Base-by-base conservation (phyloP, 1,140 invertebrate species). In the Drosophila leontia region DNA sequence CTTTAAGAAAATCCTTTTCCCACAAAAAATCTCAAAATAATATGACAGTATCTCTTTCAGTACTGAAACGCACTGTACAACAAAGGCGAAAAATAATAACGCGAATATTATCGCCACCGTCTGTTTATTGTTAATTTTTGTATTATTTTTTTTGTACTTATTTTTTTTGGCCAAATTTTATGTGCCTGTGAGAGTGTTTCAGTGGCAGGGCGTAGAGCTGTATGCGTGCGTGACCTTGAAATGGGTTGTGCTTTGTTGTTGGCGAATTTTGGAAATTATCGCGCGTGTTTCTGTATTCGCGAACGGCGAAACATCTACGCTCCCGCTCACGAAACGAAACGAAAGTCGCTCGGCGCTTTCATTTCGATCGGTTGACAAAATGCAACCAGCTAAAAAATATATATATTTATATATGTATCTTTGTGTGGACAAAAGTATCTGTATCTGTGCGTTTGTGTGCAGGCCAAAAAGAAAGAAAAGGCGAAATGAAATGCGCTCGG, bases 261-360 rank as follows among this genome's bases (percentile, higher is more conserved):
- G 85, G 70, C 86, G 70, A 67, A 82, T 86, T 90, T 90, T 82
- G 85, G 85, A 91, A 90, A 90, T 90, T 85, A 90, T 91, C 86
- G 78, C 86, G 78, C 78, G 75, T 85, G 78, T 80, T 82, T 82
- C 39, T 57, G 72, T 78, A 72, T 48, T 37, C 56, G 53, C 29
- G 19, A 62, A 35, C 34, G 32, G 15, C 9, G 26, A 29, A 59
- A 42, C 53, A 34, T 32, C 26, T 34, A 35, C 34, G 35, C 51
- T 29, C 11, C 17, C 61, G 29, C 19, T 35, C 23, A 39, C 45
- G 69, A 71, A 72, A 37, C 26, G 23, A 68, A 68, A 50, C 67
- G 69, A 72, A 72, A 72, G 69, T 72, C 53, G 15, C 35, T 69
- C 65, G 53, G 23, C 65, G 67, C 70, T 72, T 72, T 72, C 70